Conservation (phyloP, 2,113 vertebrate genomes). For the Nettapus auritus region DNA sequence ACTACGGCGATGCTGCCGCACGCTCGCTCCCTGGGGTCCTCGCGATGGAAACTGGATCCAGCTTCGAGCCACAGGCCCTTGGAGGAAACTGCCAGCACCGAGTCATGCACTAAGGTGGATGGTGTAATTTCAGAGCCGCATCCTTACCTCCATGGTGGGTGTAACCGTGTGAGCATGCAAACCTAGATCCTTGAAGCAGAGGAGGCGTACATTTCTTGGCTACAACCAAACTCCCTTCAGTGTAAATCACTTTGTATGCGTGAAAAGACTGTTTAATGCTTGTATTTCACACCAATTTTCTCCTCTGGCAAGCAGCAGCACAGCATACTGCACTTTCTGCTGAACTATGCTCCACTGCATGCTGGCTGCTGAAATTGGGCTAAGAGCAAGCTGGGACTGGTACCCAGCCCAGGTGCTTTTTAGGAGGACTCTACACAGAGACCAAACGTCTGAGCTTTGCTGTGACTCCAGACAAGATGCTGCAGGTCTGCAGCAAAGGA, state of each 20-base stretch:
- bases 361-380: not conserved
- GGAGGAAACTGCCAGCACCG: not conserved
- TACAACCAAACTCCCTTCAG: not conserved
- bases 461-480: not conserved
- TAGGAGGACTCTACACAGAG: not conserved
- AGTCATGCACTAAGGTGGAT: not conserved
- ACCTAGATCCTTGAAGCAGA: not conserved
- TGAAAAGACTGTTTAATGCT: not conserved
- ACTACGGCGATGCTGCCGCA: fast-evolving
- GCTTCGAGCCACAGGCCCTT: not conserved
- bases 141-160: not conserved
- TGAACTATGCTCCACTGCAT: not conserved
- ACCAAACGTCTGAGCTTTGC: not conserved
- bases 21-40: not conserved
- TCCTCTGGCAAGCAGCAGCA: not conserved
- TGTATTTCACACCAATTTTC: not conserved
- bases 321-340: not conserved
- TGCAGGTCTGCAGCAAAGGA: not conserved
- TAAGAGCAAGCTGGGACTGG: not conserved
- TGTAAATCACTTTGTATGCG: not conserved
- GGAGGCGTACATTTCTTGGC: not conserved
- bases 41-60: not conserved
- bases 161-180: not conserved
- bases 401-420: not conserved
- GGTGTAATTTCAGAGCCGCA: not conserved